These are phyloP conservation scores for Gymnothorax javanicus DNA, from an alignment of 2,797 vertebrate genomes.

Conservation along the genomic window DNA sequence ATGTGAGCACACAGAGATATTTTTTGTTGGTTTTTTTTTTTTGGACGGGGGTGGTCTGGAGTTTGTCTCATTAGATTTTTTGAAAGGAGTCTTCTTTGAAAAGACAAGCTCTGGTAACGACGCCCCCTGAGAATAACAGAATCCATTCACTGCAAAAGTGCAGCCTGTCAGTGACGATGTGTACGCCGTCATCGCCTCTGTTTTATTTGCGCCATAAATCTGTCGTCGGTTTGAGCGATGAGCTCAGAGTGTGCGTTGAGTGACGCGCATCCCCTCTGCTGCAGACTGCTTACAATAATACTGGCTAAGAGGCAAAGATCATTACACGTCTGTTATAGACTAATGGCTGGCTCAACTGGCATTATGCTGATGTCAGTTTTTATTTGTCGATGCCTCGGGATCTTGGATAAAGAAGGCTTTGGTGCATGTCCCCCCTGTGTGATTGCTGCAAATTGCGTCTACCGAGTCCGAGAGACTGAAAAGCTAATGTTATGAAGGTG, in stretches of 20 bases:
- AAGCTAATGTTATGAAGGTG: slow-evolving; percentile 71
- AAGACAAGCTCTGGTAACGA: not conserved
- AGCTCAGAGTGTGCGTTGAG: not conserved
- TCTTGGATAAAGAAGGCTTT: not conserved
- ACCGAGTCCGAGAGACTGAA: slow-evolving; percentile 50
- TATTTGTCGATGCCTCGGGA: not conserved
- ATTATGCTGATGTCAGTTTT: not conserved
- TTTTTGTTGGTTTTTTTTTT: too few species aligned
- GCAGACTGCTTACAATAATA: not conserved
- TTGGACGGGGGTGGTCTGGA: too few species aligned
- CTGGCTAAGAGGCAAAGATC: not conserved
- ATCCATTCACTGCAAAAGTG: not conserved
- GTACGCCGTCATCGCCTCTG: not conserved
- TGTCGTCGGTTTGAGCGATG: not conserved
- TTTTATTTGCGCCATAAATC: not conserved
- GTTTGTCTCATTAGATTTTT: not conserved
- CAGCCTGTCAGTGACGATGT: not conserved
- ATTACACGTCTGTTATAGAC: not conserved
- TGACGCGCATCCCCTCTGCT: slow-evolving; percentile 45
- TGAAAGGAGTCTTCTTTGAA: not conserved
- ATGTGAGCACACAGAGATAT: too few species aligned
- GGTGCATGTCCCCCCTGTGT: not conserved
- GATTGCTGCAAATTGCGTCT: slow-evolving; percentile 23
- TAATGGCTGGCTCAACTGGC: not conserved
- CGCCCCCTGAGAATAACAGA: not conserved